Base-by-base conservation (phyloP, 2,797 vertebrate species). In the Fistularia commersonii region DNA sequence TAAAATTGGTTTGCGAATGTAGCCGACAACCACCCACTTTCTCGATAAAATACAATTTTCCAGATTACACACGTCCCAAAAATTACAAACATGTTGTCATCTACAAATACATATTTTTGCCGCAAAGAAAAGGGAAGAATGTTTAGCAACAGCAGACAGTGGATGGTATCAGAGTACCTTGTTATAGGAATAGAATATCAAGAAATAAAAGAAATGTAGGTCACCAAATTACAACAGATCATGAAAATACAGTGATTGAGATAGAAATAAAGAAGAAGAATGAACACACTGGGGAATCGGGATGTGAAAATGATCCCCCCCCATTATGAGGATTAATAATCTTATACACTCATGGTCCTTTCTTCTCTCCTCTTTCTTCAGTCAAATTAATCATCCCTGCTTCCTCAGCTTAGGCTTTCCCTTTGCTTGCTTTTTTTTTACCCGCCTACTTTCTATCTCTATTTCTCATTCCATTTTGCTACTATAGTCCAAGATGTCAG, bases 1-100 rank as follows among this genome's bases (percentile, higher is more conserved):
- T 84, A 83, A 77, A 88, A 86, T 85, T 85, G 79, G 79, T 74
- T 79, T 83, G 77, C 81, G 81, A 86, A 86, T 77, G 77, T 77
- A 55, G 68, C 48, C 63, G 65, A 72, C 69, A 58, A 61, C 69
- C 69, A 67, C 80, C 57, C 69, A 57, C 71, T 61, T 55, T 62
- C 48, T 52, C 13, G 0, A 66, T 45, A 62, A 61, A 57, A 69
- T 66, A 58, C 39, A 60, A 66, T 62, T 57, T 41, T 58, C 55
- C 31, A 53, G 53, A 32, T 54, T 33, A 57, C 48, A 70, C 47
- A 74, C 41, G 65, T n/a, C 45, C 15, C 23, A 47, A 41, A 45
- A 57, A 35, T 39, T 46, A 51, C 54, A 70, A 72, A 71, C 48
- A 47, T 7, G 38, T 14, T 64, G 61, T 60, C 32, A 66, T 61